These are phyloP conservation scores for Stenodema calcarata DNA, from an alignment of 2,888 invertebrate species.

Conservation along the genomic window DNA sequence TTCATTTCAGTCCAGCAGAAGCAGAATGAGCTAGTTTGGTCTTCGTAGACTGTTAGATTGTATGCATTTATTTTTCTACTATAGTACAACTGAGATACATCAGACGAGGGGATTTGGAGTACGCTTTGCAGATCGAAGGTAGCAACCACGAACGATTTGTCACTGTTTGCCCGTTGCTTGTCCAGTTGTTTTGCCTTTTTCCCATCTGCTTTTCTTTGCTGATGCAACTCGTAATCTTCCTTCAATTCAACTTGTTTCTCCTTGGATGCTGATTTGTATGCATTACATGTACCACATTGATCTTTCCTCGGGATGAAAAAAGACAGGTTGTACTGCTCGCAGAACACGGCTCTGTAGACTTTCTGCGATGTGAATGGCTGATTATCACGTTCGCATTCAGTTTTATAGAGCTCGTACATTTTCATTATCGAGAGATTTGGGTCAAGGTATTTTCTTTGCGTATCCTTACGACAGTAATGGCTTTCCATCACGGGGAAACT, in stretches of 20 bases:
- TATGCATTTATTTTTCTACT: no score
- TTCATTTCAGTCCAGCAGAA: no score
- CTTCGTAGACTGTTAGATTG: neutral
- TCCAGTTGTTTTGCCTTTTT: neutral
- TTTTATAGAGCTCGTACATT: neutral
- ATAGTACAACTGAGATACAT: neutral
- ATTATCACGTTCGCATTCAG: neutral
- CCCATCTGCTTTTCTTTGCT: neutral
- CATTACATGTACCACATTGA: no score
- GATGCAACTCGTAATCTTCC: neutral
- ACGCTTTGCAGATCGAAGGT: neutral
- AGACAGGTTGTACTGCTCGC: no score
- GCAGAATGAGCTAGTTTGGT: no score
- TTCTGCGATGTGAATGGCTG: neutral
- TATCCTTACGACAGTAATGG: neutral
- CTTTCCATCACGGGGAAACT: neutral
- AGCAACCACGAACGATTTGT: neutral
- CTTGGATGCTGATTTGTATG: neutral
- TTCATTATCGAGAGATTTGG: neutral
- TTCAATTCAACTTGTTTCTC: neutral
- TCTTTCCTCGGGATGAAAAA: no score
- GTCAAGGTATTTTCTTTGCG: neutral
- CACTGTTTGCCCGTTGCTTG: neutral
- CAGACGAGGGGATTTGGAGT: neutral
- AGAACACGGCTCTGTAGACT: neutral